phyloP scores from a whole-genome alignment of 2,113 vertebrate genomes.

The Macaca fascicularis region T2T-MFA8v1.1 NC_088391.1:23273501-23274000 shows the following conservation, averaged over 20 bases:
- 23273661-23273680: constrained; percentile 1
- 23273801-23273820: background rate
- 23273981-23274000: background rate
- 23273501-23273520: background rate
- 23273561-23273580: background rate
- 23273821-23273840: background rate
- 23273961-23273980: background rate
- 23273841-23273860: background rate
- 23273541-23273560: background rate
- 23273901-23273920: background rate
- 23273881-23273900: background rate
- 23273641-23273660: constrained; percentile 36
- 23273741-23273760: constrained; percentile 29
- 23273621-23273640: constrained; percentile 48
- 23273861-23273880: background rate
- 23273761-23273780: background rate
- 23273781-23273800: constrained; percentile 28
- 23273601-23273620: background rate
- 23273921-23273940: background rate
- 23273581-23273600: constrained; percentile 35
- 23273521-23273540: background rate
- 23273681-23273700: constrained; percentile 53
- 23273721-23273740: constrained; percentile 34
- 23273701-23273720: constrained; percentile 44
- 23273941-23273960: background rate